phyloP scores from a whole-genome alignment of 2,113 vertebrate species.

The Dolichotis patagonum region DNA sequence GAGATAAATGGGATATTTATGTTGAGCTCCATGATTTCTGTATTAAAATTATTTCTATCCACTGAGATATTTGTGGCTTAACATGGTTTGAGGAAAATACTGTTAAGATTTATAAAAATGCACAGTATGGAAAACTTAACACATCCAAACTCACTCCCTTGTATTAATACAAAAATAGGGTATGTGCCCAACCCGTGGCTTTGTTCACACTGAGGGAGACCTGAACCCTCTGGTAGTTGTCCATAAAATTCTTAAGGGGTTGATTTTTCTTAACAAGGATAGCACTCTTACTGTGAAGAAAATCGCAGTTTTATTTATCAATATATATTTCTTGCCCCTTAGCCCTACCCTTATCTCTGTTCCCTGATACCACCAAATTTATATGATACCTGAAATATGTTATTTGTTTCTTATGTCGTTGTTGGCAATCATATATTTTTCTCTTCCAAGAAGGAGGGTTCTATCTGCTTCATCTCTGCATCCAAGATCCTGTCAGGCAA shows the following conservation, averaged over 20 bases:
- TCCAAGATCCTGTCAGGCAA: not conserved
- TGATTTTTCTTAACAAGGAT: not conserved
- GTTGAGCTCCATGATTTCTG: not conserved
- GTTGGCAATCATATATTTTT: no score
- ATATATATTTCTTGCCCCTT: not conserved
- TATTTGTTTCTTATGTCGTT: not conserved
- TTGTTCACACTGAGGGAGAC: not conserved
- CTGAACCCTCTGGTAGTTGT: not conserved
- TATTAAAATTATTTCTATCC: not conserved
- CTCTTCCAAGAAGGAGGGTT: not conserved
- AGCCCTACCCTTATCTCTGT: not conserved
- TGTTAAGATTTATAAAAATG: not conserved
- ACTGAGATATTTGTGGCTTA: not conserved
- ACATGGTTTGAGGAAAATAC: not conserved
- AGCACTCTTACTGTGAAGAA: not conserved
- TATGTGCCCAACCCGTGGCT: not conserved
- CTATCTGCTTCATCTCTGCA: not conserved
- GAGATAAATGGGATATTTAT: not conserved
- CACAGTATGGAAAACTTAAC: not conserved
- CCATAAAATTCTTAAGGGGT: not conserved
- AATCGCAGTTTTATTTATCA: not conserved
- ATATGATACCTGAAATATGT: not conserved
- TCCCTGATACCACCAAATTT: not conserved
- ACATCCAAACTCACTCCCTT: not conserved
- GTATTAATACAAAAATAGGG: not conserved